Evolutionary conservation across 2,113 vertebrate genomes (phyloP).

Genomic region (Puffinus mauretanicus): DNA sequence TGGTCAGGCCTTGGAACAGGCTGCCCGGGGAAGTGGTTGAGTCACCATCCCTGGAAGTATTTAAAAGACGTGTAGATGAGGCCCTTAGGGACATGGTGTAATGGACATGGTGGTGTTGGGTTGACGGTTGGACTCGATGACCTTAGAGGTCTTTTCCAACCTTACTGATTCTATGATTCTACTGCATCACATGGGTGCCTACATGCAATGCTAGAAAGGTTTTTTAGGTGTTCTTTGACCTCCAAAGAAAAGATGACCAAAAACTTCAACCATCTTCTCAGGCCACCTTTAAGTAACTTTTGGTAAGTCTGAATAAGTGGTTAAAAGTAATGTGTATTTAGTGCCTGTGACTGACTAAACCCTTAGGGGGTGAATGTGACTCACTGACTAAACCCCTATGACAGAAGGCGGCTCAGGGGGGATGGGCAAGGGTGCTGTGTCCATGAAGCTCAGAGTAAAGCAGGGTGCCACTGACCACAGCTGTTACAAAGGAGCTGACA

Average conservation of each 20-base stretch:
- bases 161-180: too few species aligned
- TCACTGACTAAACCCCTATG: too few species aligned
- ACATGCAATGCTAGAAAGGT: background rate
- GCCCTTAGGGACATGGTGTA: too few species aligned
- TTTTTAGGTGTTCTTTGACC: background rate
- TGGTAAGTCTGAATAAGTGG: background rate
- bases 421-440: background rate
- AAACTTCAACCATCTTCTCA: background rate
- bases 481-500: background rate
- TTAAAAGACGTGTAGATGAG: too few species aligned
- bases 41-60: too few species aligned
- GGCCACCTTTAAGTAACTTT: background rate
- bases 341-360: background rate
- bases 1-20: too few species aligned
- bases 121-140: too few species aligned
- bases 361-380: background rate
- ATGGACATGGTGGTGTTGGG: too few species aligned
- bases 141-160: too few species aligned
- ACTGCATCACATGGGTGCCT: background rate
- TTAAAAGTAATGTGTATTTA: background rate
- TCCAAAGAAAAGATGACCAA: background rate
- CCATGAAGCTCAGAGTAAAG: rapidly evolving
- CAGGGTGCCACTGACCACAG: background rate
- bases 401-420: background rate
- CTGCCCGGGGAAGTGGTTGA: too few species aligned